These are phyloP conservation scores for Jaculus jaculus DNA, from an alignment of 2,113 vertebrate genomes.

Conservation along the genomic window DNA sequence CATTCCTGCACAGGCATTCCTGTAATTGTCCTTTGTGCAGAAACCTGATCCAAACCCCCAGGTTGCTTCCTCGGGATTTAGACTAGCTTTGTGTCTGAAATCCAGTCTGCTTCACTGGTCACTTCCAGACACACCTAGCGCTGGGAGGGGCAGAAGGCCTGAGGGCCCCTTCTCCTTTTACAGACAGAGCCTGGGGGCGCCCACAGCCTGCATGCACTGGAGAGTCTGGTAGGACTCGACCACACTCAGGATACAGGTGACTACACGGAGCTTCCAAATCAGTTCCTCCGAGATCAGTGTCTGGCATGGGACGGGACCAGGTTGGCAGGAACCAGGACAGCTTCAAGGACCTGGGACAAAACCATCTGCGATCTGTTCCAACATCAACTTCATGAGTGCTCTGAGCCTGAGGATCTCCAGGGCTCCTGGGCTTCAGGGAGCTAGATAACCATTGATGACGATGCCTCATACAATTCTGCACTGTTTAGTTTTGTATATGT, in stretches of 20 bases:
- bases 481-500: not conserved
- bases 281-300: rapidly evolving
- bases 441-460: rapidly evolving
- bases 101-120: slow-evolving; percentile 74
- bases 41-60: slow-evolving; percentile 86
- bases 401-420: rapidly evolving
- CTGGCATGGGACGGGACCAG: not conserved
- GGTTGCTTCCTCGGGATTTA: slow-evolving; percentile 79
- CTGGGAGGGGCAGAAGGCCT: not conserved
- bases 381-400: not conserved
- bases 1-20: slow-evolving; percentile 87
- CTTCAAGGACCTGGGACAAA: rapidly evolving
- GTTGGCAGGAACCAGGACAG: rapidly evolving
- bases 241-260: not conserved
- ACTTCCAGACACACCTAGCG: not conserved
- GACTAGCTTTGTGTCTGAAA: slow-evolving; percentile 79
- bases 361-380: rapidly evolving
- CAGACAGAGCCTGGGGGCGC: not conserved
- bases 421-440: not conserved
- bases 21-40: slow-evolving; percentile 85
- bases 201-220: not conserved
- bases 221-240: rapidly evolving
- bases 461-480: not conserved
- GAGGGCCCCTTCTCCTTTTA: not conserved
- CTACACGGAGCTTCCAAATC: rapidly evolving